Evolutionary conservation across 2,113 vertebrate genomes (phyloP), one percentile per base, ranked within the genome.

Genomic region (Callionymus lyra): DNA sequence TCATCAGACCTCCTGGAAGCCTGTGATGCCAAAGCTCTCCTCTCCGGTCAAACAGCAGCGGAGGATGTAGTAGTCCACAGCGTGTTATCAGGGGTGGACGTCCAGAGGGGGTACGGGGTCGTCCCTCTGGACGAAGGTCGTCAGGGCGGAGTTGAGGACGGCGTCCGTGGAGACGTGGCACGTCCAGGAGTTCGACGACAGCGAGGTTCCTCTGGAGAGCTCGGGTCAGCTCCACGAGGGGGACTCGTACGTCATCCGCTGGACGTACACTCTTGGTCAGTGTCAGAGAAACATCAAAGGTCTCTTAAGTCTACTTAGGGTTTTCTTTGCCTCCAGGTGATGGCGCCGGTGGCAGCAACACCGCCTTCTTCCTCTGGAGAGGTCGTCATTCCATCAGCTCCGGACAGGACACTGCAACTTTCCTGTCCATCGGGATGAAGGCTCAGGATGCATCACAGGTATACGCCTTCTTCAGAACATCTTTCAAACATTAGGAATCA

Each of bases 311-410:
- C 4, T 27, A 8, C 8, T 27, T 27, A 27, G 21, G 8, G 4
- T 27, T 8, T 4, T 27, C 8, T 27, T 27, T 27, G 21, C 4
- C 21, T 27, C 21, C 31, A 54, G 80, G 61, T 12, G 32, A 66
- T 13, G 63, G 58, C 3, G 63, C 64, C 2, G 2, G 32, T 4
- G 47, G 16, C 10, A 77, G 82, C 37, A 59, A 44, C 47, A 68
- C 59, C 0, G 75, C 73, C 12, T 69, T 81, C 52, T 88, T 87
- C 56, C 55, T 88, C 67, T 89, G 86, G 86, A 74, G 77, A 17
- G 85, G 86, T 2, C 48, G 67, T 1, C 65, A 64, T 39, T 84
- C 84, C 17, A 39, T 19, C 1, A 61, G 61, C 50, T 80, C 65
- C 12, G 77, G 72, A 34, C 70, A 47, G 33, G 77, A 82, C 51